phyloP scores from a whole-genome alignment of 2,797 vertebrate species.

The Poeciliopsis turneri region DNA sequence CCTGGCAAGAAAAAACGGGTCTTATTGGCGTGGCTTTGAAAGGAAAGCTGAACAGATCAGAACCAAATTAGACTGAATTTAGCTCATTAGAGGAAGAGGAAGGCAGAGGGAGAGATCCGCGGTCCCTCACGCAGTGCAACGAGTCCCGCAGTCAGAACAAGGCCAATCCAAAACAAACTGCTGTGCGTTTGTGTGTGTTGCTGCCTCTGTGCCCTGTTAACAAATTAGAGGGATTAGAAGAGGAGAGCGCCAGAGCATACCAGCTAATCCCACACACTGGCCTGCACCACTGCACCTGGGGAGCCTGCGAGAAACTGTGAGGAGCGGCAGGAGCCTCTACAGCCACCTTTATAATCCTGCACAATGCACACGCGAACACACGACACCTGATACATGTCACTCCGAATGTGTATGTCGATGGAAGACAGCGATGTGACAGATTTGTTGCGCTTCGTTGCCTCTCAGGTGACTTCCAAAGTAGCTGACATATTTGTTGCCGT shows the following conservation, averaged over 20 bases:
- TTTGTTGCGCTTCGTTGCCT: neutral
- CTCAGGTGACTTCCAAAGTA: slow-evolving; percentile 6
- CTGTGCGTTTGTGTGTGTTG: slow-evolving; percentile 33
- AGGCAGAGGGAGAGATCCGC: slow-evolving; percentile 2
- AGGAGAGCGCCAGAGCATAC: slow-evolving; percentile 75
- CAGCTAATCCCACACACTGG: slow-evolving; percentile 76
- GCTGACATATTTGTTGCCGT: neutral
- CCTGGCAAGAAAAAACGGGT: slow-evolving; percentile 28
- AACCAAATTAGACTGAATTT: slow-evolving; percentile 66
- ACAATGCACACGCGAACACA: slow-evolving; percentile 24
- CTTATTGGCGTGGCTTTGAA: slow-evolving; percentile 52
- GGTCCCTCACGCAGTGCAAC: slow-evolving; percentile 20
- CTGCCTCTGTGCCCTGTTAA: slow-evolving; percentile 74
- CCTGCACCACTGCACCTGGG: slow-evolving; percentile 70
- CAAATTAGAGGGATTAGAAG: slow-evolving; percentile 82
- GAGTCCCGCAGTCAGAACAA: slow-evolving; percentile 24
- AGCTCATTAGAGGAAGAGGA: slow-evolving; percentile 63
- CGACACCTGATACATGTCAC: slow-evolving; percentile 26
- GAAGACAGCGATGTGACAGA: neutral
- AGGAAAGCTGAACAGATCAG: slow-evolving; percentile 66
- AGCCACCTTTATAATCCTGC: slow-evolving; percentile 52
- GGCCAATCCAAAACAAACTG: slow-evolving; percentile 47
- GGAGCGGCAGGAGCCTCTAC: slow-evolving; percentile 23
- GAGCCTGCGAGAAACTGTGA: slow-evolving; percentile 36
- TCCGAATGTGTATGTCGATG: neutral